Evolutionary conservation across 2,113 vertebrate species (phyloP).

Genomic region (Dicaeum eximium): DNA sequence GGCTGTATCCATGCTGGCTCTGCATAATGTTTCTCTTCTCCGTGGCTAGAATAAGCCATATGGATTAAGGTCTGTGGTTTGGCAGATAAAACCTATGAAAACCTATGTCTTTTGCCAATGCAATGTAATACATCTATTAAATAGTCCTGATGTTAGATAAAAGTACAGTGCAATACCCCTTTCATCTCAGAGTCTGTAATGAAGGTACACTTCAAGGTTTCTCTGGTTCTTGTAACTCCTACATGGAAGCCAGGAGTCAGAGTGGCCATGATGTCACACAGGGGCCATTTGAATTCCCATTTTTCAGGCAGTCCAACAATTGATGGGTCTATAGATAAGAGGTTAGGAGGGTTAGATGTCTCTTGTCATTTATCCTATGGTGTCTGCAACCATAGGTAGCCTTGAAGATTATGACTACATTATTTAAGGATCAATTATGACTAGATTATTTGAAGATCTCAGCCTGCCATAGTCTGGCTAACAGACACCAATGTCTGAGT

Average conservation of each 20-base stretch:
- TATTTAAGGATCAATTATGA: not conserved
- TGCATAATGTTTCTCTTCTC: not conserved
- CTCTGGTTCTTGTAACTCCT: not conserved
- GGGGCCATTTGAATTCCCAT: not conserved
- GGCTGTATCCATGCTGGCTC: not conserved
- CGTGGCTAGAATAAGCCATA: not conserved
- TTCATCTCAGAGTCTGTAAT: not conserved
- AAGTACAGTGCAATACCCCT: not conserved
- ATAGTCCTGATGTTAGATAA: not conserved
- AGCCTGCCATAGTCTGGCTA: not conserved
- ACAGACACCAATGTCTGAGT: not conserved
- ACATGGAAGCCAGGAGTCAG: not conserved
- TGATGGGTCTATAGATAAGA: not conserved
- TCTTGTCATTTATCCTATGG: not conserved
- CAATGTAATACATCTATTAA: not conserved
- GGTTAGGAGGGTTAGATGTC: not conserved
- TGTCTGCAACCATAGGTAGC: not conserved
- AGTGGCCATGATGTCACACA: not conserved
- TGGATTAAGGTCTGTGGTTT: not conserved
- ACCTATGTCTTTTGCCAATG: not conserved
- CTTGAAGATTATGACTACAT: not conserved
- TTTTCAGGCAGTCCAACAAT: not conserved
- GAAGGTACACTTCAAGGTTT: not conserved
- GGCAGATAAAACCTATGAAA: not conserved
- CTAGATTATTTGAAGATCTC: not conserved